Percentiles rank a stretch among this genome's conserved stretches.
These are phyloP conservation scores for Odocoileus virginianus DNA, from an alignment of 2,113 vertebrate genomes.

Conservation along the genomic window DNA sequence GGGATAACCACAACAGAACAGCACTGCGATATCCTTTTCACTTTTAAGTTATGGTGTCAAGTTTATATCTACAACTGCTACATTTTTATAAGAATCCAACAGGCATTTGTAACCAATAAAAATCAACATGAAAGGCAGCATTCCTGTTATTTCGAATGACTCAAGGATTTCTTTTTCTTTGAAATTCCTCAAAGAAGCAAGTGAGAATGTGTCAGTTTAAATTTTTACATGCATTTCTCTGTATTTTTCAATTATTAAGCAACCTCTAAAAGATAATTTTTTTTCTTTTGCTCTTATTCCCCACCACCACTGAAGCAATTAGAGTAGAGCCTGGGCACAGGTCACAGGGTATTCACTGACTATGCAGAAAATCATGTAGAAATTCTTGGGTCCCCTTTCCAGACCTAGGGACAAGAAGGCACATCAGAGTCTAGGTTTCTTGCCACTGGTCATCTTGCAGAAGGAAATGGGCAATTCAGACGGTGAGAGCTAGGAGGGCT, in stretches of 20 bases:
- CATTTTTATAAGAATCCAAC: not conserved
- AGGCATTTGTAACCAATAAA: not conserved
- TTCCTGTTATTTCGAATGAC: not conserved
- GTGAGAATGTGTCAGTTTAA: not conserved
- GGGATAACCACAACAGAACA: not conserved
- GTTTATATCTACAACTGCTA: not conserved
- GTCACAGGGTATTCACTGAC: not conserved
- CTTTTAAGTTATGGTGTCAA: not conserved
- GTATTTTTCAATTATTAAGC: not conserved
- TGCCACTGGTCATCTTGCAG: not conserved
- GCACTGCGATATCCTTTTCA: not conserved
- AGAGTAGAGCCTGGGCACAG: not conserved
- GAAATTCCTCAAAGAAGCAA: slow-evolving; percentile 16
- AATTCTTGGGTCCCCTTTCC: not conserved
- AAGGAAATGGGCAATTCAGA: not conserved
- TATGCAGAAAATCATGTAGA: not conserved
- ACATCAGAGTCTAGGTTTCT: not conserved
- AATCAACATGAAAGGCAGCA: not conserved
- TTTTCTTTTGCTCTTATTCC: not conserved
- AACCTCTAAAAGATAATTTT: not conserved
- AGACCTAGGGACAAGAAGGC: not conserved
- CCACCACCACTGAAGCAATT: not conserved
- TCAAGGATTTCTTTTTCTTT: slow-evolving; percentile 5
- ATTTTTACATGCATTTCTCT: not conserved
- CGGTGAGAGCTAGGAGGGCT: not conserved